Evolutionary conservation across 2,888 invertebrate genomes (phyloP).

Genomic region (Lycophotia porphyrea): DNA sequence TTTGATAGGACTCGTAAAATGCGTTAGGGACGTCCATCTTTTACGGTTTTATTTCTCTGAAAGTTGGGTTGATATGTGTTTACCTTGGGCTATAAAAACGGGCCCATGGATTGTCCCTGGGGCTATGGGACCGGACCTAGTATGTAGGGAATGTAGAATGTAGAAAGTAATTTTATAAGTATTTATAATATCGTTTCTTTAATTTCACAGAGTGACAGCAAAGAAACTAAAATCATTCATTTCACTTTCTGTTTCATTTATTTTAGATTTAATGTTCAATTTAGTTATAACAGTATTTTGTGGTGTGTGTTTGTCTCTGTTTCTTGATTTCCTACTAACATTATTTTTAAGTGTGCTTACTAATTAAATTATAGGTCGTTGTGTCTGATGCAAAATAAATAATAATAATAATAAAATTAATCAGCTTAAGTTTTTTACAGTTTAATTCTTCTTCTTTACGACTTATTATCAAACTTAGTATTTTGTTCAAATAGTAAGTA

Average conservation of each 20-base stretch:
- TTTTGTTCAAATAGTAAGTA: background rate
- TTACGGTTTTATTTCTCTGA: conserved; percentile 22
- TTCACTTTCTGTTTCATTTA: too few relatives aligned
- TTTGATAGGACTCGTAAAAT: conserved; percentile 46
- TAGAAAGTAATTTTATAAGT: background rate
- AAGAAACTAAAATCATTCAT: too few relatives aligned
- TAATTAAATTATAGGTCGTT: too few relatives aligned
- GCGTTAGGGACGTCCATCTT: conserved; percentile 23
- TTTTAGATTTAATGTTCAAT: too few relatives aligned
- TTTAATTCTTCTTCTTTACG: background rate
- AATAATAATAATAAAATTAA: too few relatives aligned
- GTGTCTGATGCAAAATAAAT: too few relatives aligned
- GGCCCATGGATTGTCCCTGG: background rate
- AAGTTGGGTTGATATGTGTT: conserved; percentile 27
- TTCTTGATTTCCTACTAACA: too few relatives aligned
- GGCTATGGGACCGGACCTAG: background rate
- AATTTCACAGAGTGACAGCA: background rate
- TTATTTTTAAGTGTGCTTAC: too few relatives aligned
- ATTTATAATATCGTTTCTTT: background rate
- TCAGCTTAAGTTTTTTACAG: background rate
- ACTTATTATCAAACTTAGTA: too few relatives aligned
- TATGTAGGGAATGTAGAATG: background rate
- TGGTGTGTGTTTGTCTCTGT: too few relatives aligned
- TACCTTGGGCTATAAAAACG: conserved; percentile 13
- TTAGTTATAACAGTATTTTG: too few relatives aligned